Evolutionary conservation across 2,113 vertebrate species (phyloP).

Genomic region (Lathamus discolor): DNA sequence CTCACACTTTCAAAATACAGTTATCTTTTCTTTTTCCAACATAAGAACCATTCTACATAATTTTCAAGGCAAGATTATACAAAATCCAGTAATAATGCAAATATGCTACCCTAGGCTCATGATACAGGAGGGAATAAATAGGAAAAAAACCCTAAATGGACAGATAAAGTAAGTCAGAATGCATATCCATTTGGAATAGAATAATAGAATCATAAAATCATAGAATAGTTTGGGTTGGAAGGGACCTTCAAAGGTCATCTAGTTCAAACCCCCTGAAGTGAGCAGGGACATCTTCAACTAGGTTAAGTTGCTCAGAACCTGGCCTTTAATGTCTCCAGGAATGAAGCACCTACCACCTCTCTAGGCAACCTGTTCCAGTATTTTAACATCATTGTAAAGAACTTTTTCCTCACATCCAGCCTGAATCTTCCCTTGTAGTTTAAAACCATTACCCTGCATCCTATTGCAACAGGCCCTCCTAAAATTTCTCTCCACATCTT

Average conservation of each 20-base stretch:
- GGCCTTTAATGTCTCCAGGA: neutral
- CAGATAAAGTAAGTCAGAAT: neutral
- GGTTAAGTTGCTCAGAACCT: neutral
- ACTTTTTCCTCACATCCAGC: neutral
- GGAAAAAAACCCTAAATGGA: neutral
- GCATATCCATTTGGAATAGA: neutral
- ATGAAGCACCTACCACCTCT: neutral
- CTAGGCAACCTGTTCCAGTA: neutral
- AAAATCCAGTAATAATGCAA: neutral
- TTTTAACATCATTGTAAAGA: neutral
- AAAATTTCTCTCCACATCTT: neutral
- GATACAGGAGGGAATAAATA: neutral
- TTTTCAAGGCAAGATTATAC: neutral
- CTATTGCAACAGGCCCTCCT: neutral
- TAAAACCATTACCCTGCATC: neutral
- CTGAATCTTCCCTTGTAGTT: neutral
- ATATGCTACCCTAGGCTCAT: neutral
- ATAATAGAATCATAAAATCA: neutral
- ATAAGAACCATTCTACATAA: neutral
- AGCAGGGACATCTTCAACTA: neutral
- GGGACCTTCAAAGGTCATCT: neutral
- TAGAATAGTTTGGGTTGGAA: neutral
- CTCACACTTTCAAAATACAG: neutral
- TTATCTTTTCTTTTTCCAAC: neutral
- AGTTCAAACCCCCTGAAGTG: neutral